phyloP scores from a whole-genome alignment of 2,888 invertebrate species.

The Brachyptera risi region DNA sequence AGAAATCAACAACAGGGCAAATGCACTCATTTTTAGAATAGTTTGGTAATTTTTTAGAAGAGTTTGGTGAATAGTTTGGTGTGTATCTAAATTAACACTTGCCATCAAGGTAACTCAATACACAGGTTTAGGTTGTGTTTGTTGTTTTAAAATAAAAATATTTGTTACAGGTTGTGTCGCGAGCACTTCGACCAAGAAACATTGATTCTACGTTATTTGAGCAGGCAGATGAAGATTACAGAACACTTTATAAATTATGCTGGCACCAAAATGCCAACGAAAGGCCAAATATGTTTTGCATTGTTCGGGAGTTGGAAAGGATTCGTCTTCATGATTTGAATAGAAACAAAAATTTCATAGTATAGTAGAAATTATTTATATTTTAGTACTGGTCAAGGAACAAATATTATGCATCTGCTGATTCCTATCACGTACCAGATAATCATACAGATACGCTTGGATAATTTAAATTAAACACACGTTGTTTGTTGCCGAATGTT shows the following conservation, averaged over 20 bases:
- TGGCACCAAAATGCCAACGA: conserved; percentile 40
- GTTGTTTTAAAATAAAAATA: too few relatives aligned
- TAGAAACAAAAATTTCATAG: background rate
- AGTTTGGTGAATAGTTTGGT: too few relatives aligned
- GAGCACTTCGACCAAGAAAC: conserved; percentile 30
- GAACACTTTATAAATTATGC: conserved; percentile 41
- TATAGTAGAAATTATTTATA: background rate
- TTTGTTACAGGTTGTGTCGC: conserved; percentile 32
- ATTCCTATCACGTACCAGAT: background rate
- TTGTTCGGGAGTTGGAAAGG: conserved; percentile 32
- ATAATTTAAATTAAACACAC: too few relatives aligned
- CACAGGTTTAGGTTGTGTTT: too few relatives aligned
- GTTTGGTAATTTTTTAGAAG: too few relatives aligned
- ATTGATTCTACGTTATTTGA: too few relatives aligned
- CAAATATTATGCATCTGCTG: background rate
- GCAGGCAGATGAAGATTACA: conserved; percentile 38
- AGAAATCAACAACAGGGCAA: too few relatives aligned
- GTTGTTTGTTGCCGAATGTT: too few relatives aligned
- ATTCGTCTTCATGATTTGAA: background rate
- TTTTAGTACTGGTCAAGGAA: too few relatives aligned
- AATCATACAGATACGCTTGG: background rate
- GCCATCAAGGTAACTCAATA: too few relatives aligned
- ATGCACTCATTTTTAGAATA: too few relatives aligned
- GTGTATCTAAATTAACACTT: too few relatives aligned
- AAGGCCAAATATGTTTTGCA: conserved; percentile 40